These are phyloP conservation scores for Galeopterus variegatus DNA, from an alignment of 2,113 vertebrate genomes.

Conservation along the genomic window DNA sequence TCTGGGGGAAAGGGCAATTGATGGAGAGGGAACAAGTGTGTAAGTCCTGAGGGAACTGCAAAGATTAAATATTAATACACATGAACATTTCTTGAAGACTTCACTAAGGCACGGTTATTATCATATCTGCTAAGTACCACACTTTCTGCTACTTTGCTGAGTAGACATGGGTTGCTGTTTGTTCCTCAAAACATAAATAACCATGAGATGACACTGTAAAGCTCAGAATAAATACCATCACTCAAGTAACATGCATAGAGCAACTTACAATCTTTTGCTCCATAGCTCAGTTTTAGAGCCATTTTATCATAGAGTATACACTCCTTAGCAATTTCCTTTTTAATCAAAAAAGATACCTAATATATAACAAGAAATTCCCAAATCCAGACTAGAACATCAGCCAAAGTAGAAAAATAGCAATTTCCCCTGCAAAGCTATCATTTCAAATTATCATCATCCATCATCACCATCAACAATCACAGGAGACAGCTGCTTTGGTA, in stretches of 20 bases:
- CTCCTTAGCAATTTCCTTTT: conserved; percentile 69
- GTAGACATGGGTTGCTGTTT: conserved; percentile 60
- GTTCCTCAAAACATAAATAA: conserved; percentile 70
- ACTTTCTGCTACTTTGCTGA: conserved; percentile 57
- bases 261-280: conserved; percentile 42
- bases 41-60: background rate
- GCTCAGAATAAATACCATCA: conserved; percentile 9
- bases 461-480: conserved; percentile 80
- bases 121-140: background rate
- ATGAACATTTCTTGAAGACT: background rate
- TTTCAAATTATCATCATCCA: conserved; percentile 72
- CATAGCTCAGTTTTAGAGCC: conserved; percentile 12
- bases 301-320: conserved; percentile 78
- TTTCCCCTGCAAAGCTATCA: conserved; percentile 78
- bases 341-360: conserved; percentile 81
- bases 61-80: background rate
- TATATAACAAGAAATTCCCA: conserved; percentile 77
- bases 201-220: conserved; percentile 54
- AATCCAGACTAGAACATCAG: conserved; percentile 57
- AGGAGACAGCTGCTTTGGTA: conserved; percentile 50
- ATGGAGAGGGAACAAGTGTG: background rate
- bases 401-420: conserved; percentile 75
- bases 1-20: background rate
- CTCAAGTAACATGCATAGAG: background rate
- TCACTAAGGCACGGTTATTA: background rate